Evolutionary conservation across 1,140 invertebrate species (phyloP), one percentile per base, ranked within the genome.

Genomic region (Frieseomelitta varia): DNA sequence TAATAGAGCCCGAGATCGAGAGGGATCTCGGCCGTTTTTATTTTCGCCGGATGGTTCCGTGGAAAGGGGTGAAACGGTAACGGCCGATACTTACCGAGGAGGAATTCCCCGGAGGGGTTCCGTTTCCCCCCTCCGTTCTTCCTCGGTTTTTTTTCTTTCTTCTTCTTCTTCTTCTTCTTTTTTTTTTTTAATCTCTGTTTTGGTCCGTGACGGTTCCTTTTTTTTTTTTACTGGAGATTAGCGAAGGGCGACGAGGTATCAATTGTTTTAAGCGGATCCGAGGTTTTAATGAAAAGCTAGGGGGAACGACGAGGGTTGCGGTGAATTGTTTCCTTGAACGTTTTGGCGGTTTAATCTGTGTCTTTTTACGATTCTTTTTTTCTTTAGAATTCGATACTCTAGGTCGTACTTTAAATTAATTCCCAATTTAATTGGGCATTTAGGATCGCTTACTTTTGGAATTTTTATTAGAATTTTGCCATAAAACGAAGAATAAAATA

Each of bases 11-110:
- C 69, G 63, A 47, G 39, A 47, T 6, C 39, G 39, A 47, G 6
- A 58, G 63, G 58, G 84, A 53, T 63, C 68, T 65, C 58, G 34
- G 39, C 21, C 34, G 19, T 79, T 79, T 79, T 83, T 69, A 68
- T 82, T 69, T 27, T 53, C 39, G 27, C 51, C 34, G 17, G n/a
- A 30, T 21, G 27, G 15, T 15, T 19, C 11, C 4, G 55, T 61
- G 75, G 75, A 72, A 79, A 61, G 76, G 76, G 75, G 75, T 79
- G 81, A 55, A 79, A 79, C 74, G 74, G 65, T 78, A 72, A 84
- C 74, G 24, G 73, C 17, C 39, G 53, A 69, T 77, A 53, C 75
- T 78, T 58, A 53, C 74, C 34, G 19, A 12, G n/a, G 1, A 11
- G 12, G 24, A n/a, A 14, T 53, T 67, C 51, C 14, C 30, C 47